phyloP scores from a whole-genome alignment of 2,888 invertebrate species.

The Gasteruption jaculator region DNA sequence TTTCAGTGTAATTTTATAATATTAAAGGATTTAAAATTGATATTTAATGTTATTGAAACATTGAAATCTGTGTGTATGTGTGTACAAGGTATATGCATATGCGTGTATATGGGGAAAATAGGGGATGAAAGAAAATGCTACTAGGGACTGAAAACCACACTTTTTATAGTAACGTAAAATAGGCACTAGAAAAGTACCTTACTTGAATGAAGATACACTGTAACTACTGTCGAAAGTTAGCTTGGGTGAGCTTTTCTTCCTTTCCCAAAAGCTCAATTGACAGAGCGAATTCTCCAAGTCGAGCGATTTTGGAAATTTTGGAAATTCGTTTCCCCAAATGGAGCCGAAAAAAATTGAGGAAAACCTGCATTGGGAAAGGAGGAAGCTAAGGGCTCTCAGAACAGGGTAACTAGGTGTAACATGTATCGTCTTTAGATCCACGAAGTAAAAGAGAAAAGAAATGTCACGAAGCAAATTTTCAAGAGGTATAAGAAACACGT shows the following conservation, averaged over 20 bases:
- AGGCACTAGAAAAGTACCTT: conserved; percentile 43
- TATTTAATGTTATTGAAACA: too few relatives aligned
- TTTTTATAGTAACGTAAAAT: too few relatives aligned
- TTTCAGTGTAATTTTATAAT: too few relatives aligned
- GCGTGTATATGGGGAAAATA: too few relatives aligned
- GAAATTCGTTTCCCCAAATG: neutral
- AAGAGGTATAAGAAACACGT: conserved; percentile 11
- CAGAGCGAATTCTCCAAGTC: conserved; percentile 8
- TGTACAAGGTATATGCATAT: too few relatives aligned
- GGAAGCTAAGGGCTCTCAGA: conserved; percentile 41
- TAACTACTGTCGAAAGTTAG: conserved; percentile 47
- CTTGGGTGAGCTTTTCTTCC: conserved; percentile 38
- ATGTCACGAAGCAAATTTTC: conserved; percentile 19
- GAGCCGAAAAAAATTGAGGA: too few relatives aligned
- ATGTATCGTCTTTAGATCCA: conserved; percentile 43
- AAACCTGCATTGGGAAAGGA: conserved; percentile 34
- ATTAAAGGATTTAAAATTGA: too few relatives aligned
- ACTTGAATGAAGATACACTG: conserved; percentile 31
- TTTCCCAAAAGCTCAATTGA: conserved; percentile 23
- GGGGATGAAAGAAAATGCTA: conserved; percentile 9
- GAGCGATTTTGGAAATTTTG: conserved; percentile 10
- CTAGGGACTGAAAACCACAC: conserved; percentile 16
- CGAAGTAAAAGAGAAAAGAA: conserved; percentile 22
- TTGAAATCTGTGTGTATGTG: too few relatives aligned
- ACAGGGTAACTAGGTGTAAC: conserved; percentile 49